Conservation (phyloP, 2,888 invertebrate genomes). For the Mesorhabditis sp. region DNA sequence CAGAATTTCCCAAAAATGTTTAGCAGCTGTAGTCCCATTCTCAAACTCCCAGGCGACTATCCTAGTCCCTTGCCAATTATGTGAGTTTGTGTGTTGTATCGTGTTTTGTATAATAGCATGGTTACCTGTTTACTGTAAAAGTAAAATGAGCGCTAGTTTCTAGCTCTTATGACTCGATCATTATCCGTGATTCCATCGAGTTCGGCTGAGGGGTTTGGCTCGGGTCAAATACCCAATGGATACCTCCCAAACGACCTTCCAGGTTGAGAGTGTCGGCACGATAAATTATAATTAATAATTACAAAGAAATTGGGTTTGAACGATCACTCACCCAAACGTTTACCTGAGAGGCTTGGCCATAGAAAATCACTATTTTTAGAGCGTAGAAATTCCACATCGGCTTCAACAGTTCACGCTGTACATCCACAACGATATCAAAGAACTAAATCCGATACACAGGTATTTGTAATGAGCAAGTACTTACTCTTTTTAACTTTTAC, state of each 20-base stretch:
- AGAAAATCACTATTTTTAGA: not conserved
- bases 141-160: not conserved
- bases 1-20: not conserved
- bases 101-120: not conserved
- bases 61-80: slow-evolving; percentile 4
- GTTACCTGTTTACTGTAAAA: too few species aligned
- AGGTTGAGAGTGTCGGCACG: too few species aligned
- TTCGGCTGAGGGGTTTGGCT: too few species aligned
- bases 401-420: not conserved
- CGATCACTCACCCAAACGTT: too few species aligned
- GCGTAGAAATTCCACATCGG: slow-evolving; percentile 4
- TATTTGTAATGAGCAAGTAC: not conserved
- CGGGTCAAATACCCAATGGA: too few species aligned
- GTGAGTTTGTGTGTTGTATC: slow-evolving; percentile 6
- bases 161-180: slow-evolving; percentile 2
- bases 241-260: too few species aligned
- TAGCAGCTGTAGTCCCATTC: not conserved
- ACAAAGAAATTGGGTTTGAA: too few species aligned
- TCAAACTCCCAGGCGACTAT: not conserved
- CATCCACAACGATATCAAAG: not conserved
- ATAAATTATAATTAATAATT: too few species aligned
- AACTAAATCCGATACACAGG: not conserved
- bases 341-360: too few species aligned
- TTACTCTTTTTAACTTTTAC: not conserved
- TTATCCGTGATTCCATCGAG: not conserved